Evolutionary conservation across 2,888 invertebrate genomes (phyloP), one percentile per base, ranked within the genome.

Genomic region (Drosophila borborema): DNA sequence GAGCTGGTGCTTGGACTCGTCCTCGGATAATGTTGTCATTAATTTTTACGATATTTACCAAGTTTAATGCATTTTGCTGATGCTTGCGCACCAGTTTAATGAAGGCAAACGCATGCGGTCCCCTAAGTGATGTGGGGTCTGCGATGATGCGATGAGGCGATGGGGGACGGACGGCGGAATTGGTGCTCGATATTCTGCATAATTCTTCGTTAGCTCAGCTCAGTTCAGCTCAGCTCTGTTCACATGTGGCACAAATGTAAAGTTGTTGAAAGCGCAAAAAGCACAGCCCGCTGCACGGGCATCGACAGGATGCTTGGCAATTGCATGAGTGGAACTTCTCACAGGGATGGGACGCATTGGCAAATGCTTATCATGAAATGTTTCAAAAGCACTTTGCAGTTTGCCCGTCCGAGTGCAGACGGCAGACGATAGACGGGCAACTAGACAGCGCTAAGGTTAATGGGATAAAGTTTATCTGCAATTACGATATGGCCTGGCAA

Each of bases 391-490:
- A 85, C 89, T 86, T 86, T 82, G 72, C 83, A 80, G 73, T 70
- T 67, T 45, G 55, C 62, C 58, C 48, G 49, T 59, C 20, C 18
- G 38, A 34, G 31, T 48, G 38, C 38, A 40, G 36, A 12, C 43
- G 59, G 20, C 20, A 20, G 14, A 18, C 51, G 36, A 1, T 18
- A 14, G 38, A 53, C 23, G 63, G 63, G 46, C 46, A 59, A 71
- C 76, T 74, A 82, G 82, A 77, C 82, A 77, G 60, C 76, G 67
- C 81, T 86, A 82, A 79, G 88, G 86, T 90, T 89, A 86, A 89
- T 89, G 88, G 86, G 83, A 88, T 69, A 86, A 86, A 89, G 83
- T 88, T 89, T 90, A 90, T 79, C 90, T 90, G 89, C 81, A 89
- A 90, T 90, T 86, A 90, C 86, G 83, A 88, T 85, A 86, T 82